Evolutionary conservation across 1,140 invertebrate species (phyloP).

Genomic region (Drosophila takahashii): DNA sequence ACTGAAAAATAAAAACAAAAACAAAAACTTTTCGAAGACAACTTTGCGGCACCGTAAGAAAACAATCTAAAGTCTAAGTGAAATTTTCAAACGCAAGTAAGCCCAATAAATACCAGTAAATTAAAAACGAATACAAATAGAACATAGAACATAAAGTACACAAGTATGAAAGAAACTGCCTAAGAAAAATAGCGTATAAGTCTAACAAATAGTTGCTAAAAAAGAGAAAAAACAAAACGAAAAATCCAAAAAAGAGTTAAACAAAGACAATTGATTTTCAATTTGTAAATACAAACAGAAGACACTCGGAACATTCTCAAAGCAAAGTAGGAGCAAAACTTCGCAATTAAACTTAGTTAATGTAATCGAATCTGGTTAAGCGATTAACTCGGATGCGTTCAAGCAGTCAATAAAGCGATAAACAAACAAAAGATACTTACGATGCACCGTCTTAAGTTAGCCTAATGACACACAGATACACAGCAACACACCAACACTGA

Average conservation of each 20-base stretch:
- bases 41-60: conserved; percentile 68
- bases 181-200: conserved; percentile 73
- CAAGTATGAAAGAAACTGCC: conserved; percentile 82
- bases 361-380: conserved; percentile 66
- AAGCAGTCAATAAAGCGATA: conserved; percentile 73
- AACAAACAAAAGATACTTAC: conserved; percentile 47
- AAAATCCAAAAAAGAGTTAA: conserved; percentile 10
- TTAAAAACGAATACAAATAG: conserved; percentile 52
- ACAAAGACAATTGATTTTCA: conserved; percentile 49
- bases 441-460: conserved; percentile 74
- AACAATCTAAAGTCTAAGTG: conserved; percentile 42
- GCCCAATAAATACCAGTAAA: conserved; percentile 54
- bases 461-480: conserved; percentile 47
- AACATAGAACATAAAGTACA: conserved; percentile 56
- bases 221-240: not conserved
- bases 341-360: conserved; percentile 77
- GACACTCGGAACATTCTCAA: conserved; percentile 50
- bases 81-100: conserved; percentile 41
- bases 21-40: conserved; percentile 60
- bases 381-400: conserved; percentile 59
- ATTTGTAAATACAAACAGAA: conserved; percentile 57
- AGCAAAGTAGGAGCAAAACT: conserved; percentile 83
- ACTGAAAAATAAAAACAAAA: conserved; percentile 14
- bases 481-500: conserved; percentile 1
- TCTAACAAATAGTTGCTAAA: conserved; percentile 68